Base-by-base conservation (phyloP, 2,888 invertebrate genomes). In the Troides oblongomaculatus region DNA sequence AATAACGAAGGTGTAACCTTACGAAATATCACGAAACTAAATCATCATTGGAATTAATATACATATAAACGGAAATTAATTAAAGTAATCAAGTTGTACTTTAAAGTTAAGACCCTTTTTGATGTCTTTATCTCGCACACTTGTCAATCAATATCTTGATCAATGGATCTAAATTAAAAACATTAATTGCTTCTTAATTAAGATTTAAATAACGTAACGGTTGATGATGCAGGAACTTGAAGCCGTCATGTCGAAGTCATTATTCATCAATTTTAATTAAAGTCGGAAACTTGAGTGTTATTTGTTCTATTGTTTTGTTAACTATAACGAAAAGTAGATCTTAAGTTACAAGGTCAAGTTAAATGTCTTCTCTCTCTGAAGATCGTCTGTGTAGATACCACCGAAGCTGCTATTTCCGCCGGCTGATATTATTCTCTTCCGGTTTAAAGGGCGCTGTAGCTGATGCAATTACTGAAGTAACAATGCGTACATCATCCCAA, bases 101-200 rank as follows among this genome's bases (percentile, higher is more conserved):
- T 14, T 14, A 3, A 10, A 46, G 46, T 46, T 46, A 46, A 46
- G 46, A 12, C 46, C 46, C 46, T 46, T 46, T 46, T 46, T 46
- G 14, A 46, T 46, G 3, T 12, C 46, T 46, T 46, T 46, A 46
- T 25, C 59, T 59, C 25, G 5, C 14, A 14, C 59, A 25, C 23
- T 59, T 59, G 59, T 59, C 59, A 59, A 59, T 59, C 59, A 59
- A 59, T 23, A 59, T 25, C 59, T 25, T 59, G 59, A 59, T 23
- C 25, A 8, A 7, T 25, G 25, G 23, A 59, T 59, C 23, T 17
- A 59, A 25, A 59, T 59, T 23, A 59, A 46, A 46, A 46, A 46
- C 21, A 46, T 46, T 17, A 46, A 59, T 59, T 25, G 59, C 25
- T 30, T 25, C 59, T 59, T 62, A 30, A 39, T n/a, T 62, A 39